phyloP scores from a whole-genome alignment of 2,113 vertebrate species.

The Pseudonaja textilis region DNA sequence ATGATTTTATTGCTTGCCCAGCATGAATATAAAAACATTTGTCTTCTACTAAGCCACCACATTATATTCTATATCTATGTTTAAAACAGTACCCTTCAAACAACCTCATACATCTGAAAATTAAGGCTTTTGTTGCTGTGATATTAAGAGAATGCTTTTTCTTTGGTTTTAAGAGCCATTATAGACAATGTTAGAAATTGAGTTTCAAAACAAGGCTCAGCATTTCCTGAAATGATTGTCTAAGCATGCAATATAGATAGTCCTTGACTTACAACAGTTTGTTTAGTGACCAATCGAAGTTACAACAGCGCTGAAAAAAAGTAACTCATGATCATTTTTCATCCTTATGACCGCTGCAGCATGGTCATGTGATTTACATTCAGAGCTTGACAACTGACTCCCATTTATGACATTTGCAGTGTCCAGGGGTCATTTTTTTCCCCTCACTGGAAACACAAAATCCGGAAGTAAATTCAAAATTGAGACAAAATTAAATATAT shows the following conservation, averaged over 20 bases:
- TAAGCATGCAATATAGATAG: not conserved
- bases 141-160: not conserved
- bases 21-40: not conserved
- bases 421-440: too few relatives aligned
- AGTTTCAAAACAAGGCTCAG: constrained; percentile 36
- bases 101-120: not conserved
- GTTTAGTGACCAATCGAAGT: too few relatives aligned
- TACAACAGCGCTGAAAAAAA: too few relatives aligned
- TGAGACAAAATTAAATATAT: too few relatives aligned
- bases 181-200: constrained; percentile 6
- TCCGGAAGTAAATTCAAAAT: too few relatives aligned
- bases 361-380: too few relatives aligned
- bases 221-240: constrained; percentile 13
- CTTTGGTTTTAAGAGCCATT: constrained; percentile 9
- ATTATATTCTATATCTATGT: not conserved
- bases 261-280: too few relatives aligned
- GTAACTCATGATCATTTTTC: too few relatives aligned
- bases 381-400: too few relatives aligned
- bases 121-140: not conserved
- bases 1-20: not conserved
- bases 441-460: too few relatives aligned
- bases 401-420: too few relatives aligned
- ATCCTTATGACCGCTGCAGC: too few relatives aligned
- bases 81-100: not conserved
- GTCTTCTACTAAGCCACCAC: not conserved